Evolutionary conservation across 2,888 invertebrate genomes (phyloP).

Genomic region (Oscheius sp.): DNA sequence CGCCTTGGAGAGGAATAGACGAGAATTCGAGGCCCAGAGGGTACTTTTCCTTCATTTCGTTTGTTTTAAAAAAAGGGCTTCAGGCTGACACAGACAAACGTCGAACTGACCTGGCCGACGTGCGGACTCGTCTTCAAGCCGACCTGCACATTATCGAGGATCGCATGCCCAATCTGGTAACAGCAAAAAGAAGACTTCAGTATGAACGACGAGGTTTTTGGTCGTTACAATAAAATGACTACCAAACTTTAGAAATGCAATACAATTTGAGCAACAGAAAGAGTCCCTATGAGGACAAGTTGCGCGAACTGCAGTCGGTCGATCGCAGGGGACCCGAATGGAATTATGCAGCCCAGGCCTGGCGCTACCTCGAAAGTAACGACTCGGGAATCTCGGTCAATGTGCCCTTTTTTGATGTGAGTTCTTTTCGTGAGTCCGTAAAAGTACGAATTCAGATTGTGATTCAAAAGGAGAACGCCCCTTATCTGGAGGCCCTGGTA

Average conservation of each 20-base stretch:
- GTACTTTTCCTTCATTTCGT: neutral
- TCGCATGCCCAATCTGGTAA: no score
- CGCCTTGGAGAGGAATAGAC: no score
- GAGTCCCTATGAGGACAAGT: slow-evolving; percentile 15
- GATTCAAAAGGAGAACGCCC: neutral
- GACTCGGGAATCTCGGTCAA: slow-evolving; percentile 41
- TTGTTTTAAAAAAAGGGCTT: neutral
- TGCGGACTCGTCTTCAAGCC: no score
- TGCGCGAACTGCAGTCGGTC: neutral
- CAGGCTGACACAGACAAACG: no score
- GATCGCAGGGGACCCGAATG: neutral
- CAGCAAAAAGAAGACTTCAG: no score
- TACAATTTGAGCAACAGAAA: neutral
- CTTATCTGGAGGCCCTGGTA: slow-evolving; percentile 54
- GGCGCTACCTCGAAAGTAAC: slow-evolving; percentile 49
- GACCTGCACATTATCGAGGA: no score
- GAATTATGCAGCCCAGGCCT: slow-evolving; percentile 44
- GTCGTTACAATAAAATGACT: no score
- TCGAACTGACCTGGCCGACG: no score
- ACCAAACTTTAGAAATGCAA: neutral
- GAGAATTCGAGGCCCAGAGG: neutral
- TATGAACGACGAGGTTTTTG: no score
- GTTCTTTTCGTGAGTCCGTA: slow-evolving; percentile 8
- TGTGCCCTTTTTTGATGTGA: slow-evolving; percentile 59
- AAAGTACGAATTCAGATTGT: slow-evolving; percentile 8